Evolutionary conservation across 92 coral and sea anemone genomes (phyloP).

Genomic region (Parazoanthus darwini): DNA sequence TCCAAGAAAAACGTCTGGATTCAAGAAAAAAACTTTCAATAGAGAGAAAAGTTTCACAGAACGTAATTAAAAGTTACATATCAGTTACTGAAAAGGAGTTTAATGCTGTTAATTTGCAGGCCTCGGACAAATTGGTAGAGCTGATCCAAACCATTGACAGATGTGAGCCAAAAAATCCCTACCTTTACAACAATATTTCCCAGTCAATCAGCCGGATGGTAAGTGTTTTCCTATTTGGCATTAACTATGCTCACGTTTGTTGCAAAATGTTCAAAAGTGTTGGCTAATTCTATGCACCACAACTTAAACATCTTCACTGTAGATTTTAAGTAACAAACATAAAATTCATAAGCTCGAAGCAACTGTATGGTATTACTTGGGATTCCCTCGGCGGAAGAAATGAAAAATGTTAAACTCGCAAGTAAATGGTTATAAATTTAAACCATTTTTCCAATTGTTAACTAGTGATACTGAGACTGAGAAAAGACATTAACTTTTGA

Average conservation of each 20-base stretch:
- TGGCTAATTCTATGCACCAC: no score
- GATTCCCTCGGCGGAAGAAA: background rate
- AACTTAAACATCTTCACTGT: no score
- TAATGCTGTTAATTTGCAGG: conserved; percentile 45
- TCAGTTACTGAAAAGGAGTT: background rate
- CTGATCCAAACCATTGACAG: conserved; percentile 89
- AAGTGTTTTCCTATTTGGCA: conserved; percentile 17
- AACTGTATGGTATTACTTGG: no score
- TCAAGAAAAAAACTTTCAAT: background rate
- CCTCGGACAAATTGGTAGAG: conserved; percentile 89
- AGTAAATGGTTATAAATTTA: no score
- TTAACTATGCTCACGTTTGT: background rate
- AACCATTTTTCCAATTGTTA: background rate
- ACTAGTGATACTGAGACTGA: no score
- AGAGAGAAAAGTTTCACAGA: background rate
- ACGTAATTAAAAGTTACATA: no score
- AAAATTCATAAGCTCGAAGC: no score
- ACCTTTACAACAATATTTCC: conserved; percentile 77
- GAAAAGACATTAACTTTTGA: background rate
- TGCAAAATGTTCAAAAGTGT: no score
- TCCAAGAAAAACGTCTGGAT: background rate
- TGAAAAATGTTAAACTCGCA: background rate
- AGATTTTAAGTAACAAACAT: no score
- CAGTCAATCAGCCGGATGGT: conserved; percentile 93
- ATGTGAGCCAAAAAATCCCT: conserved; percentile 93